These are phyloP conservation scores for Cerastoderma edule DNA, from an alignment of 2,888 invertebrate genomes.

Conservation along the genomic window DNA sequence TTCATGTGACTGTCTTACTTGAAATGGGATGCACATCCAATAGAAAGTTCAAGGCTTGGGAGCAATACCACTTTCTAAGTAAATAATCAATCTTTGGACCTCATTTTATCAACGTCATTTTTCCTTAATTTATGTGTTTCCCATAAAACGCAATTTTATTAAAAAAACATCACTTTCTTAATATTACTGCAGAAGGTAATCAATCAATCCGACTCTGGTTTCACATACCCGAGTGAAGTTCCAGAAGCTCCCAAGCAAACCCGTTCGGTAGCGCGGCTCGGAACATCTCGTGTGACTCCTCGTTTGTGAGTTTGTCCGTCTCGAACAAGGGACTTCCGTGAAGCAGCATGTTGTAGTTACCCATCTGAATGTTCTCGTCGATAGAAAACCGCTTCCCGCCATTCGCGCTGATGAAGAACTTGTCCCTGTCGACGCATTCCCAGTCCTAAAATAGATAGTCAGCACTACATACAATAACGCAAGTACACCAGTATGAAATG, in stretches of 20 bases:
- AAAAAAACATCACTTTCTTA: background rate
- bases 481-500: too few relatives aligned
- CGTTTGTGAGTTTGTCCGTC: slow-evolving; percentile 57
- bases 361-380: slow-evolving; percentile 61
- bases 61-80: too few relatives aligned
- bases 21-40: too few relatives aligned
- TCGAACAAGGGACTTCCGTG: slow-evolving; percentile 71
- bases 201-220: background rate
- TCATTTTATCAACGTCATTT: too few relatives aligned
- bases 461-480: too few relatives aligned
- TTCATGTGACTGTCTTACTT: too few relatives aligned
- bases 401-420: slow-evolving; percentile 62
- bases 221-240: slow-evolving; percentile 63
- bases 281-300: slow-evolving; percentile 69
- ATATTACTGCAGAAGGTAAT: background rate
- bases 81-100: too few relatives aligned
- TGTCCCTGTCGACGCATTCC: slow-evolving; percentile 34
- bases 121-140: too few relatives aligned
- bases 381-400: slow-evolving; percentile 53
- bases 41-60: too few relatives aligned
- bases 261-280: slow-evolving; percentile 60
- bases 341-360: slow-evolving; percentile 78
- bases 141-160: background rate
- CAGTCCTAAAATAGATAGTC: slow-evolving; percentile 40
- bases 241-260: slow-evolving; percentile 72